Base-by-base conservation (phyloP, 2,113 vertebrate genomes). In the Microcebus jonahi region DNA sequence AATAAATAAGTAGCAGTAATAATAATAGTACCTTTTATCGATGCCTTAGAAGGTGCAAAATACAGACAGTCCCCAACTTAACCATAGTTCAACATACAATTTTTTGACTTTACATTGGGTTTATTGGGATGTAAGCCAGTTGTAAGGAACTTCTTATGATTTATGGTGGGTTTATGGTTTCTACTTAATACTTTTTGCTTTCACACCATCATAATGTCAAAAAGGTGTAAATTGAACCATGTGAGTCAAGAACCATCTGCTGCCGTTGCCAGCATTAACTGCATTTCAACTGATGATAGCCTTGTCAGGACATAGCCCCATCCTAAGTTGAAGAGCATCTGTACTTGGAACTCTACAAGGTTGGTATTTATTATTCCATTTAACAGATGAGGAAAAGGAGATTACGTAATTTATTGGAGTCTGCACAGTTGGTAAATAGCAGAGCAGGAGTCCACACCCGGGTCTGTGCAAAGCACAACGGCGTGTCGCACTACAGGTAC, bases 401-500 rank as follows among this genome's bases (percentile, higher is more conserved):
- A 50, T 73, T 48, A 59, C 50, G 45, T 73, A 61, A 27, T 76
- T 91, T 81, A n/a, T 25, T 50, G 3, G 48, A 53, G 45, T n/a
- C 91, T 55, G 10, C 63, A 25, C 13, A 75, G 29, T 57, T 81
- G 48, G 12, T 31, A 70, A 45, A 5, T 3, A 94, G 10, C 65
- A 92, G 34, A 55, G 67, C 34, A 53, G 48, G 67, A 8, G 77
- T 50, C 55, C 70, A 67, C 39, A 23, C 6, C 45, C 42, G 86
- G 71, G 27, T 85, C 71, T 75, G n/a, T 29, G 42, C 57, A 61
- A 27, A 67, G 27, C 11, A 21, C 21, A 75, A 18, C 27, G 7
- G 8, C 85, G 18, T 0, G 21, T 27, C 15, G 0, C 5, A 20
- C 55, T n/a, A 18, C 5, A 0, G 1, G 8, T 4, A 20, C 53